A percentile compares a stretch with the other conserved stretches of the same genome.
These are phyloP conservation scores for Uloborus diversus DNA, from an alignment of 1,140 invertebrate genomes.

Conservation along the genomic window DNA sequence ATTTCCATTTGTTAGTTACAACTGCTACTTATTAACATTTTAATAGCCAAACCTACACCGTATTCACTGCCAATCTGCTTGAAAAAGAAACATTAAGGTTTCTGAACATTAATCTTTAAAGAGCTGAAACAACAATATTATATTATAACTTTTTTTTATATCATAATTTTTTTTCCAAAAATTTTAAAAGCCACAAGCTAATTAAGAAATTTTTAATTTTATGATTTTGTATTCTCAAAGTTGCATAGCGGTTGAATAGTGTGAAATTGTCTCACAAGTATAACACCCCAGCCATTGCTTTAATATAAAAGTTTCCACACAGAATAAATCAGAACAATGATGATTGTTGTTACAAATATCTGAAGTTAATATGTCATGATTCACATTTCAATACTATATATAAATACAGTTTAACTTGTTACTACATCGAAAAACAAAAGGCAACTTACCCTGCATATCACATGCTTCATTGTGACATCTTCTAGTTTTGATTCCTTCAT, in stretches of 20 bases:
- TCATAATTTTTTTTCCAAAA: neutral
- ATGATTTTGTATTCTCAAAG: too few species aligned
- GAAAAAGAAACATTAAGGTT: neutral
- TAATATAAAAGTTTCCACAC: neutral
- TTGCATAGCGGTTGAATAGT: neutral
- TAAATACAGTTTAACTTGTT: too few species aligned
- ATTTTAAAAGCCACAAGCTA: neutral
- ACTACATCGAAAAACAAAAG: neutral
- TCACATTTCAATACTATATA: too few species aligned
- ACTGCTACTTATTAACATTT: neutral
- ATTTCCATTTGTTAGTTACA: neutral
- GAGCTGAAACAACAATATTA: neutral
- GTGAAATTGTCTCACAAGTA: neutral
- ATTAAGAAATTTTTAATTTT: neutral
- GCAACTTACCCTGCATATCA: constrained; percentile 20
- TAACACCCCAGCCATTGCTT: neutral
- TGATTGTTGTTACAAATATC: neutral
- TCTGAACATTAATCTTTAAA: neutral
- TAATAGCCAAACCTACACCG: too few species aligned
- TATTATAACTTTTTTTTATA: neutral
- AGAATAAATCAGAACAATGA: neutral
- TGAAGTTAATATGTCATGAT: neutral
- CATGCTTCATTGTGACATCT: constrained; percentile 44
- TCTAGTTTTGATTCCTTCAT: constrained; percentile 45
- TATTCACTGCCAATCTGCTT: too few species aligned